Evolutionary conservation across 2,113 vertebrate species (phyloP), one percentile per base, ranked within the genome.

Genomic region (Paradoxurus hermaphroditus): DNA sequence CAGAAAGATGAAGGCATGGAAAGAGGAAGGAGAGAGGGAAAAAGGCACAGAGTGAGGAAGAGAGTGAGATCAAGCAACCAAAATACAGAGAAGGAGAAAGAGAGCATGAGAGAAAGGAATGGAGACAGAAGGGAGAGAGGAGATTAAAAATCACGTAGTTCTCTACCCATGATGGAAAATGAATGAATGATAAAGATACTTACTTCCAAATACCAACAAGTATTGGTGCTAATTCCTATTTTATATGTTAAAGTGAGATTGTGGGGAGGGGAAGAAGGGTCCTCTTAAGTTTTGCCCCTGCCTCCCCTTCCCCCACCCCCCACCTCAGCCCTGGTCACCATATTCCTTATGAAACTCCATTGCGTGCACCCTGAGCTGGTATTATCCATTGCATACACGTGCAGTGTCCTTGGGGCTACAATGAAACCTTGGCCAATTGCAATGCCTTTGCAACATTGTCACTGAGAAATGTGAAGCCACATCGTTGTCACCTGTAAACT

Each of bases 271-370:
- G 39, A 36, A 31, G 27, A 53, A 56, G 23, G 70, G 9, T 7
- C 12, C 19, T 3, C 2, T 4, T 13, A 13, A 12, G 10, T 51
- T 46, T 11, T 63, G 31, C 9, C 8, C n/a, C n/a, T n/a, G n/a
- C n/a, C n/a, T n/a, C n/a, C n/a, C n/a, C n/a, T 19, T 11, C 9
- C 19, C 1, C 9, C 4, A 34, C 3, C 11, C 18, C 2, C 3
- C 4, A 11, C 18, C 25, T 2, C 39, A n/a, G 31, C n/a, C 77
- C 1, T 25, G 46, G 46, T 27, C 83, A 3, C 67, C 49, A 29
- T 59, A 83, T 27, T 70, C 9, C 46, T 27, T n/a, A 13, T 39
- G 75, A 86, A 73, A 27, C 34, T 62, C 25, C 7, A 1, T 44
- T 31, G 34, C 51, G 23, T 23, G 21, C 6, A 41, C 68, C 29